Evolutionary conservation across 1,140 invertebrate species (phyloP).

Genomic region (Drosophila bifasciata): DNA sequence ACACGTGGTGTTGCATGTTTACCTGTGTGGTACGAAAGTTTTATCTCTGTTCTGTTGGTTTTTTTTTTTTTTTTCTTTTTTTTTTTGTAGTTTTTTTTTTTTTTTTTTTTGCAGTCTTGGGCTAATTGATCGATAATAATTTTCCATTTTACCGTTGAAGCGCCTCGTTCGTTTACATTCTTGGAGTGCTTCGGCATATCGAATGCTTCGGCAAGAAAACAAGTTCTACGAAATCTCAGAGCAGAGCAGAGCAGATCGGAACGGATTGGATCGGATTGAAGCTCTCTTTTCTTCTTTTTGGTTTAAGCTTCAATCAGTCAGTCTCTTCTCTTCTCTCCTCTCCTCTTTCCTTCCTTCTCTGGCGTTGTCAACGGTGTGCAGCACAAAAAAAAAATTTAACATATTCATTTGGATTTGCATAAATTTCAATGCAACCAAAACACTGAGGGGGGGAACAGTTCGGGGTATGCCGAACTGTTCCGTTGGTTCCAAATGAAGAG

Average conservation of each 20-base stretch:
- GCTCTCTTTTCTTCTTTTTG: slow-evolving; percentile 26
- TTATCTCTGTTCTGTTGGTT: slow-evolving; percentile 5
- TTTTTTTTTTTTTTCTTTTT: background rate
- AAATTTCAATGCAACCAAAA: slow-evolving; percentile 64
- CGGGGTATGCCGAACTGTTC: slow-evolving; percentile 60
- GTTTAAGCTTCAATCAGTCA: slow-evolving; percentile 7
- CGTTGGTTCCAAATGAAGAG: slow-evolving; percentile 26
- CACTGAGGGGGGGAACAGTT: slow-evolving; percentile 10
- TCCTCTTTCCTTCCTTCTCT: background rate
- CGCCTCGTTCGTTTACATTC: slow-evolving; percentile 81
- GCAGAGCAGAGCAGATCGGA: background rate
- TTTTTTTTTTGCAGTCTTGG: slow-evolving; percentile 70
- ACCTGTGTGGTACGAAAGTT: slow-evolving; percentile 30
- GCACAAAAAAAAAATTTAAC: slow-evolving; percentile 60
- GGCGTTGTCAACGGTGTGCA: slow-evolving; percentile 36
- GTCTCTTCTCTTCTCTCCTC: too few relatives aligned
- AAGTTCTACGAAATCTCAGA: slow-evolving; percentile 64
- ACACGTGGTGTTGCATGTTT: slow-evolving; percentile 62
- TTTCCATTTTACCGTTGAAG: slow-evolving; percentile 83
- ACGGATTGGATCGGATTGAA: too few relatives aligned
- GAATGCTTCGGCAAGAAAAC: slow-evolving; percentile 53
- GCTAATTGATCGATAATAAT: slow-evolving; percentile 83
- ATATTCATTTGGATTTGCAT: slow-evolving; percentile 63
- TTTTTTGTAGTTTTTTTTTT: background rate
- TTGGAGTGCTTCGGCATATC: slow-evolving; percentile 34